Base-by-base conservation (phyloP, 2,888 invertebrate species). In the Ganaspis brasiliensis region DNA sequence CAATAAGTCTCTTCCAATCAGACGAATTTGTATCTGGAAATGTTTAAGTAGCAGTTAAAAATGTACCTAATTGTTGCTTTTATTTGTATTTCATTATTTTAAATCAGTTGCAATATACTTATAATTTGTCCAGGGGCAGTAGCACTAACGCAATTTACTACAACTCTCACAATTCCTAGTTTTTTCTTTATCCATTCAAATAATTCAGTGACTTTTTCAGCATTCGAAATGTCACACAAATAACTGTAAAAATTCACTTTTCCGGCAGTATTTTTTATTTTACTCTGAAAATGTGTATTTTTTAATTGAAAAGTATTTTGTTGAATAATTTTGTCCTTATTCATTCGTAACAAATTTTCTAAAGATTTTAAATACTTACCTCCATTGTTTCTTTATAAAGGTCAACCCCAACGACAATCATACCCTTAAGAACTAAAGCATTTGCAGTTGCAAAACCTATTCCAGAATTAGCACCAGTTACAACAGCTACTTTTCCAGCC, bases 391-490 rank as follows among this genome's bases (percentile, higher is more conserved):
- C 91, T 3, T 92, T 87, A 56, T 93, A 92, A 74, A 93, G 89
- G 0, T 93, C 93, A 79, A 94, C 89, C 0, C 93, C 94, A 0
- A 93, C 91, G 0, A 94, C 94, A 57, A 91, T 91, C 88, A 92
- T 88, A 0, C 94, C 94, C 5, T 91, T 87, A 67, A 91, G 89
- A 0, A 92, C 90, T 45, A 94, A 88, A 73, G 92, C 90, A 80
- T 89, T 86, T 1, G 91, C 91, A 16, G 92, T 92, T 9, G 92
- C 92, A 0, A 92, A 92, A 9, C 94, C 95, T 61, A 95, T 94
- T 2, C 94, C 95, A 0, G 93, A 91, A 85, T 94, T 94, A 12
- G 94, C 94, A 2, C 95, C 95, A 0, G 94, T 95, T 55, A 95
- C 94, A 37, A 95, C 92, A 0, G 94, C 95, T 0, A 94, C 92